Evolutionary conservation across 2,888 invertebrate genomes (phyloP).

Genomic region (Andrena hattorfiana): DNA sequence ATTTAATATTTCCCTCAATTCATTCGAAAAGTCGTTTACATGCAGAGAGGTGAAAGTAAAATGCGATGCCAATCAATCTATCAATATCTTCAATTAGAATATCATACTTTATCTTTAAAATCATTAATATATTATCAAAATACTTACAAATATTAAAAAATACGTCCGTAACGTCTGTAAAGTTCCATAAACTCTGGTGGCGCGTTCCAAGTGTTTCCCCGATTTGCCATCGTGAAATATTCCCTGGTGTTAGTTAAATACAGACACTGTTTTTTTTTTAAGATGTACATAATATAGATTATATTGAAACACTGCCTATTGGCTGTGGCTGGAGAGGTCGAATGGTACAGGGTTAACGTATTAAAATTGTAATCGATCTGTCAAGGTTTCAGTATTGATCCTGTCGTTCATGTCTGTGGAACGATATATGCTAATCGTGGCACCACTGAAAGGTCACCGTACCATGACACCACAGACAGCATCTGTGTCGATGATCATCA

Average conservation of each 20-base stretch:
- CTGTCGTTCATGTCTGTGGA: conserved; percentile 90
- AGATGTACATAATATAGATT: not conserved
- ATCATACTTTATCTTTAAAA: too few relatives aligned
- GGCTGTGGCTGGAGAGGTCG: not conserved
- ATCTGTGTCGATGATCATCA: conserved; percentile 85
- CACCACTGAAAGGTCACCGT: conserved; percentile 87
- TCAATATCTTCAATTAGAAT: too few relatives aligned
- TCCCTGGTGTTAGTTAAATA: too few relatives aligned
- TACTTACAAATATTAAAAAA: too few relatives aligned
- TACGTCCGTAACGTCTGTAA: not conserved
- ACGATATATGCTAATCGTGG: conserved; percentile 88
- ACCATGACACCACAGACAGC: conserved; percentile 87
- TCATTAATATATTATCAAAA: too few relatives aligned
- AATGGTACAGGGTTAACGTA: conserved; percentile 10
- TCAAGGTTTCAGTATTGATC: conserved; percentile 88
- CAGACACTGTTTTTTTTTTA: too few relatives aligned
- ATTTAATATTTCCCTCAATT: not conserved
- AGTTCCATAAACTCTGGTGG: not conserved
- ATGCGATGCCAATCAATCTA: too few relatives aligned
- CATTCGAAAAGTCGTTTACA: too few relatives aligned
- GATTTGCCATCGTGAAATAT: not conserved
- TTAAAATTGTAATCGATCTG: conserved; percentile 41
- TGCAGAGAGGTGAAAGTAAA: too few relatives aligned
- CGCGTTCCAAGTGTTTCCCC: not conserved
- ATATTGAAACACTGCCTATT: not conserved